These are phyloP conservation scores for Apocheima hispidaria DNA, from an alignment of 2,888 invertebrate species.

Conservation along the genomic window DNA sequence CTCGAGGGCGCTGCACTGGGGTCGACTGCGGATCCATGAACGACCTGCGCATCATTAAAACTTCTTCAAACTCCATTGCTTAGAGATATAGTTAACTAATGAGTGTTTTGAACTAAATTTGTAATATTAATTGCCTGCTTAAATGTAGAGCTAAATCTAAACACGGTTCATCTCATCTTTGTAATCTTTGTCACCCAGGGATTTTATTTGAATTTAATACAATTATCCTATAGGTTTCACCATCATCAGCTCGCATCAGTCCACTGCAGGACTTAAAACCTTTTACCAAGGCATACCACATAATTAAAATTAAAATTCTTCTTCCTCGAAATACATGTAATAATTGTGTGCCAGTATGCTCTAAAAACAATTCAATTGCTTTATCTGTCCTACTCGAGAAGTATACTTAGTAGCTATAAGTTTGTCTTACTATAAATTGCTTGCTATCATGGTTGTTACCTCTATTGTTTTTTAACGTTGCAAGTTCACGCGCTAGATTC, in stretches of 20 bases:
- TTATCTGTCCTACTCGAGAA: not conserved
- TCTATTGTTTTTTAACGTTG: conserved; percentile 37
- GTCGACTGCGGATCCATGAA: too few relatives aligned
- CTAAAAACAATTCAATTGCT: not conserved
- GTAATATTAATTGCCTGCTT: not conserved
- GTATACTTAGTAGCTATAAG: not conserved
- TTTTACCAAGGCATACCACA: too few relatives aligned
- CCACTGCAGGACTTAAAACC: too few relatives aligned
- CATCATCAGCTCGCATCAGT: too few relatives aligned
- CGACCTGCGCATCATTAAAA: conserved; percentile 55
- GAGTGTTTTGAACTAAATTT: not conserved
- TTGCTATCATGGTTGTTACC: conserved; percentile 22
- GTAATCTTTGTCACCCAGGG: too few relatives aligned
- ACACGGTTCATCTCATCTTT: not conserved
- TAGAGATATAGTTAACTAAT: conserved; percentile 19
- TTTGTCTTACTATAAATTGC: conserved; percentile 18
- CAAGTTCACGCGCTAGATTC: conserved; percentile 47
- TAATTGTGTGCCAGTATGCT: not conserved
- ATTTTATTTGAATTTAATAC: too few relatives aligned
- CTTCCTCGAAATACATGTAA: not conserved
- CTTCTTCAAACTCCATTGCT: conserved; percentile 25
- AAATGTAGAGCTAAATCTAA: not conserved
- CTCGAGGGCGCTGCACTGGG: conserved; percentile 54
- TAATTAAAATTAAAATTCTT: too few relatives aligned
- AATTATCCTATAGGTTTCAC: too few relatives aligned